A percentile compares a stretch with the other conserved stretches of the same genome.
phyloP scores from a whole-genome alignment of 2,888 invertebrate genomes.

The Drosophila monieri region DNA sequence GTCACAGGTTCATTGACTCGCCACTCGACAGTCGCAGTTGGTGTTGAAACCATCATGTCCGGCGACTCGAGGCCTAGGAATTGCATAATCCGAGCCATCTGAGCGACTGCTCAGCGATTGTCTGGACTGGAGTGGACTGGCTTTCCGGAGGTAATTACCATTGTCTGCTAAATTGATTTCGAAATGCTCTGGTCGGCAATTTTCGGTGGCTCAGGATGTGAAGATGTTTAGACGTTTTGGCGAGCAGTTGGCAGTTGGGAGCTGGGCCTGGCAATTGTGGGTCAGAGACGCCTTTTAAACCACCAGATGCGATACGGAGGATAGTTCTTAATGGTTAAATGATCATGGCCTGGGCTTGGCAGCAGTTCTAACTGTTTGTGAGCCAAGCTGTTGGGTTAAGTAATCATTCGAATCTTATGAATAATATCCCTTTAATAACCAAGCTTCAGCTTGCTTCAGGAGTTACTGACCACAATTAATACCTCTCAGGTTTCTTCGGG shows the following conservation, averaged over 20 bases:
- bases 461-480: not conserved
- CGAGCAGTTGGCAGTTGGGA: conserved; percentile 16
- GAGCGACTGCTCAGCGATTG: not conserved
- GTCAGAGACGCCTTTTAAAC: conserved; percentile 19
- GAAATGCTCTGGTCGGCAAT: conserved; percentile 46
- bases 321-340: conserved; percentile 25
- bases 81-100: conserved; percentile 62
- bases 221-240: conserved; percentile 28
- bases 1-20: conserved; percentile 75
- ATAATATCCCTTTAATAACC: not conserved
- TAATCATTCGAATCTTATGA: conserved; percentile 5
- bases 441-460: too few relatives aligned
- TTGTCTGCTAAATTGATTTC: conserved; percentile 56
- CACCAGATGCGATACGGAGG: conserved; percentile 17
- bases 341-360: conserved; percentile 27
- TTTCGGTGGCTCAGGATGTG: conserved; percentile 54
- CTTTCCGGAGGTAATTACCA: conserved; percentile 42
- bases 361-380: conserved; percentile 35
- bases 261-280: conserved; percentile 30
- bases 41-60: conserved; percentile 74
- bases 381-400: conserved; percentile 13
- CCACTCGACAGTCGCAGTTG: conserved; percentile 19
- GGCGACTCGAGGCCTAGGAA: conserved; percentile 40
- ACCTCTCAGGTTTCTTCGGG: not conserved
- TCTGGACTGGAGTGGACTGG: not conserved